phyloP scores from a whole-genome alignment of 1,140 invertebrate genomes.

The Centruroides sculpturatus region DNA sequence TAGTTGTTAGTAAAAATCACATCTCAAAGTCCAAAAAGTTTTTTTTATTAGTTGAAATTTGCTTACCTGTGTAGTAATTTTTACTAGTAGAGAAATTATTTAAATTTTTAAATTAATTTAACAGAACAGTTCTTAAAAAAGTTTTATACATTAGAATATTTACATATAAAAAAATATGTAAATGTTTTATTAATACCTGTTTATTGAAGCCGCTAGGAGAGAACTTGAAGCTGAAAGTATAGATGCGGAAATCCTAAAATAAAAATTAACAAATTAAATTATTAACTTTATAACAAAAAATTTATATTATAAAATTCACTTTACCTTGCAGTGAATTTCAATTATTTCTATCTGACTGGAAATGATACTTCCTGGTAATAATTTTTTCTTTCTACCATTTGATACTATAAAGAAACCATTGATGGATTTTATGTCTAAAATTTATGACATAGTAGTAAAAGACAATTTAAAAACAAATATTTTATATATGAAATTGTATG shows the following conservation, averaged over 20 bases:
- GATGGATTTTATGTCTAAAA: too few relatives aligned
- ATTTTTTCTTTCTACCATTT: conserved; percentile 49
- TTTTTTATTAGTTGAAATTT: too few relatives aligned
- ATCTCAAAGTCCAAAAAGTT: too few relatives aligned
- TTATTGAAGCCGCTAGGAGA: conserved; percentile 60
- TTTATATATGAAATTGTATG: too few relatives aligned
- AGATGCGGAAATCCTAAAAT: conserved; percentile 58
- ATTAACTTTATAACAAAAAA: neutral
- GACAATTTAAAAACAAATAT: too few relatives aligned
- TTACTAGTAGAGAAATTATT: too few relatives aligned
- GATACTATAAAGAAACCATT: conserved; percentile 11
- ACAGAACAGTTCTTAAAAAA: too few relatives aligned
- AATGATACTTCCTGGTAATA: conserved; percentile 47
- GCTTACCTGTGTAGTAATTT: too few relatives aligned
- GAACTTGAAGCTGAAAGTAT: conserved; percentile 79
- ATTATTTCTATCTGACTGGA: conserved; percentile 56
- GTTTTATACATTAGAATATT: neutral
- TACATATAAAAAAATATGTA: neutral
- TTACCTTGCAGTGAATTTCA: conserved; percentile 72
- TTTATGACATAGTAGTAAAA: too few relatives aligned
- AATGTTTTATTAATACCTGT: conserved; percentile 34
- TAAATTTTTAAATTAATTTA: too few relatives aligned
- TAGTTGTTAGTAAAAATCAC: too few relatives aligned
- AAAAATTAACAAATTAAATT: neutral
- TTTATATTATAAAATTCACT: conserved; percentile 25